phyloP scores from a whole-genome alignment of 64 coral and sea anemone genomes.

The Stichodactyla mertensii region DNA sequence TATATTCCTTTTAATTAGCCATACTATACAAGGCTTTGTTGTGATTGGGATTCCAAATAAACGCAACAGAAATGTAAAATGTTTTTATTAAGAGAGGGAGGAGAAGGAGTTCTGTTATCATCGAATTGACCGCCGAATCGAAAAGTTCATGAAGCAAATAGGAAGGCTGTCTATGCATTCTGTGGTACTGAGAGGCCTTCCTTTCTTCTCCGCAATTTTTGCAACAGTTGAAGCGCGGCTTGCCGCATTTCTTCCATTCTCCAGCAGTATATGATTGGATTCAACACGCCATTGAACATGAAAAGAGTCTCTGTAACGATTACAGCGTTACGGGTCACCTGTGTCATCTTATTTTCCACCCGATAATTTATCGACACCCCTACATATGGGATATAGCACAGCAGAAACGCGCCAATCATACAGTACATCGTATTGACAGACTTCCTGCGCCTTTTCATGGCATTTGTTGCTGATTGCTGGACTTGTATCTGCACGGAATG shows the following conservation, averaged over 20 bases:
- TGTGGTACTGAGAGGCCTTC: background rate
- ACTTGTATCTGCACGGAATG: background rate
- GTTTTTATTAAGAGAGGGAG: too few species aligned
- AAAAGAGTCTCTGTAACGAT: background rate
- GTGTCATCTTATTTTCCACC: background rate
- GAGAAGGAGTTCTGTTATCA: too few species aligned
- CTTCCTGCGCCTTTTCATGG: background rate
- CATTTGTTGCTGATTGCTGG: background rate
- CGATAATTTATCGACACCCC: background rate
- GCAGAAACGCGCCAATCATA: background rate
- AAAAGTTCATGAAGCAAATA: too few species aligned
- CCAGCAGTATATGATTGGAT: background rate
- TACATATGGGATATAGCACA: slow-evolving; percentile 1
- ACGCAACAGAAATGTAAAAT: too few species aligned
- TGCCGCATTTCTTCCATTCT: background rate
- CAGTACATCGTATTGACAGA: background rate
- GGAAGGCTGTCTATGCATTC: too few species aligned
- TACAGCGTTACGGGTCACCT: background rate
- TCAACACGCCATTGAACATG: slow-evolving; percentile 3
- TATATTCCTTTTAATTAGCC: too few species aligned
- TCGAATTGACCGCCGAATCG: too few species aligned
- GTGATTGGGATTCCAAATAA: too few species aligned
- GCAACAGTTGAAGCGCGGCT: background rate
- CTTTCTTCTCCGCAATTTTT: background rate
- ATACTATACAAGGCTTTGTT: too few species aligned